These are phyloP conservation scores for Cheilosia scutellata DNA, from an alignment of 2,888 invertebrate species.

Conservation along the genomic window DNA sequence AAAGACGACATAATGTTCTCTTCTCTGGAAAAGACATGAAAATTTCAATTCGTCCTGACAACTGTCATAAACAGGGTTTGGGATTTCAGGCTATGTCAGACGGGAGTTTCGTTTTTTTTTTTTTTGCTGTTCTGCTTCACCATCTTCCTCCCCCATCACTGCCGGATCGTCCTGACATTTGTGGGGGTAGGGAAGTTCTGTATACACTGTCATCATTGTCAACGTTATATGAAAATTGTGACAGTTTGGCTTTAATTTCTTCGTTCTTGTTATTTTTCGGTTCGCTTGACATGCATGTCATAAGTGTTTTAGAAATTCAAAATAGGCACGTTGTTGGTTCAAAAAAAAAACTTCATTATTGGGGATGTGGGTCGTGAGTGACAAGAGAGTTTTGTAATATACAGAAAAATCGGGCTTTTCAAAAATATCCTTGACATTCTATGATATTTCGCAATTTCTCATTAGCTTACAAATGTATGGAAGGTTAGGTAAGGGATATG, in stretches of 20 bases:
- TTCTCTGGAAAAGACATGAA: slow-evolving; percentile 71
- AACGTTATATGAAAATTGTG: slow-evolving; percentile 67
- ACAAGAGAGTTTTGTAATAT: not conserved
- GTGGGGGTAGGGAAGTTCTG: slow-evolving; percentile 42
- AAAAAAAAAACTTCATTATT: not conserved
- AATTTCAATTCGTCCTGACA: slow-evolving; percentile 78
- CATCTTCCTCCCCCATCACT: slow-evolving; percentile 24
- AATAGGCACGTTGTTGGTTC: slow-evolving; percentile 27
- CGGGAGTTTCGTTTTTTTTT: no score
- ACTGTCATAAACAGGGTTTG: slow-evolving; percentile 78
- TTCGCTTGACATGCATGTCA: slow-evolving; percentile 56
- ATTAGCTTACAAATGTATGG: no score
- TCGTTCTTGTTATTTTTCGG: slow-evolving; percentile 55
- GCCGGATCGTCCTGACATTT: slow-evolving; percentile 57
- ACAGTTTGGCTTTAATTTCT: slow-evolving; percentile 63
- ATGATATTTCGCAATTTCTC: not conserved
- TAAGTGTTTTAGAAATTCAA: slow-evolving; percentile 46
- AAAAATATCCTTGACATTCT: not conserved
- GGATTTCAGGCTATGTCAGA: slow-evolving; percentile 73
- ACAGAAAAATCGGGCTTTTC: no score
- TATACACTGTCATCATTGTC: slow-evolving; percentile 58
- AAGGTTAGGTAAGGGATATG: no score
- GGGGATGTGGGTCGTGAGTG: not conserved
- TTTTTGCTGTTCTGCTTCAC: slow-evolving; percentile 31
- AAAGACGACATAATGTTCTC: slow-evolving; percentile 74